Percentiles rank a stretch among this genome's conserved stretches.
These are phyloP conservation scores for Sogatella furcifera DNA, from an alignment of 1,140 invertebrate genomes.

Conservation along the genomic window DNA sequence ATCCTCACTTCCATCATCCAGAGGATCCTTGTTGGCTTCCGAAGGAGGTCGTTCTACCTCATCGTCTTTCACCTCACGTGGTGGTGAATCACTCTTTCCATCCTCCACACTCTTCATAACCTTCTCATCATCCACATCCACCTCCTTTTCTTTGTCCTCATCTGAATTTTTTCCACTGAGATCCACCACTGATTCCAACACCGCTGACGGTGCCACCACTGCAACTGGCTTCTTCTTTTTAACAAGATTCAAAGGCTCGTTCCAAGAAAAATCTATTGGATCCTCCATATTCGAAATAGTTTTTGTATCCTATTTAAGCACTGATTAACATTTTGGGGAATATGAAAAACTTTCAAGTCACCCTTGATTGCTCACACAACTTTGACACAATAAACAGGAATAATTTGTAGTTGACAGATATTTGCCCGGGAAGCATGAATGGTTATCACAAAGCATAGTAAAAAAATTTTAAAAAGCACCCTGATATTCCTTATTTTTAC, in stretches of 20 bases:
- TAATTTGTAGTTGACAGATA: neutral
- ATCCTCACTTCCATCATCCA: neutral
- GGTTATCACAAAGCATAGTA: neutral
- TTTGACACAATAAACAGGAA: neutral
- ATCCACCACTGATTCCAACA: slow-evolving; percentile 20
- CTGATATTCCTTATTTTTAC: no score
- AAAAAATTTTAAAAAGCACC: no score
- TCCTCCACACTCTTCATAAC: slow-evolving; percentile 24
- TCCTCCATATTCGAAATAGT: slow-evolving; percentile 12
- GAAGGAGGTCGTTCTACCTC: neutral
- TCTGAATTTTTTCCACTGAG: no score
- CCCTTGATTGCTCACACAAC: no score
- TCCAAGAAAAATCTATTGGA: slow-evolving; percentile 10
- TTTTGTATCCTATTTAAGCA: no score
- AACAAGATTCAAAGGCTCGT: slow-evolving; percentile 32
- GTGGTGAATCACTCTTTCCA: neutral
- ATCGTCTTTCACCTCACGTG: neutral
- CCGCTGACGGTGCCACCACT: slow-evolving; percentile 33
- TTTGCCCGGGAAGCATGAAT: neutral
- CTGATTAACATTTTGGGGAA: no score
- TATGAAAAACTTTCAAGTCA: no score
- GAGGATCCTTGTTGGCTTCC: neutral
- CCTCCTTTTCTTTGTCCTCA: slow-evolving; percentile 13
- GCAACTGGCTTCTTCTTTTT: slow-evolving; percentile 38
- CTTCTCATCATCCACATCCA: slow-evolving; percentile 15